Percentiles rank a stretch among this genome's conserved stretches.
Evolutionary conservation across 1,140 invertebrate genomes (phyloP).

Genomic region (Hirudo medicinalis): DNA sequence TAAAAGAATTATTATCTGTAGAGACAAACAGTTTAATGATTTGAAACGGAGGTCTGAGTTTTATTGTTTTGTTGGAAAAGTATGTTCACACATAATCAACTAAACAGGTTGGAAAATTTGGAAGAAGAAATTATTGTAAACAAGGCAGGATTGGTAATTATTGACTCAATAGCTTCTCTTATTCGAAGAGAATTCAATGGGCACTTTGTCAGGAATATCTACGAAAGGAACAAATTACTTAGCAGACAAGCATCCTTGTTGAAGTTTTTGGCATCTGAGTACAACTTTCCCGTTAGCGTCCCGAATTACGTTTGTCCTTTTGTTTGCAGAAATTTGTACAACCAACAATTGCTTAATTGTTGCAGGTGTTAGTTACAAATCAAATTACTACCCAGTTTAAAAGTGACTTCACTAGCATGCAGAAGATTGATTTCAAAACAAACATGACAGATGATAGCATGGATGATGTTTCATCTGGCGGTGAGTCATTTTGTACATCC

Average conservation of each 20-base stretch:
- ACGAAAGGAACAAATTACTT: constrained; percentile 31
- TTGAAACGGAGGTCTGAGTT: constrained; percentile 19
- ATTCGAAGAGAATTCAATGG: constrained; percentile 32
- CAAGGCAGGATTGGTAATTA: constrained; percentile 28
- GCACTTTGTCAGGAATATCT: constrained; percentile 25
- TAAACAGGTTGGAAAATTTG: constrained; percentile 28
- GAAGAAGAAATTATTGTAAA: constrained; percentile 30
- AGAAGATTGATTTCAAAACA: too few species aligned
- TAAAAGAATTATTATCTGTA: neutral
- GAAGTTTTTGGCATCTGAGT: constrained; percentile 31
- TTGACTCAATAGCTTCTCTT: constrained; percentile 34
- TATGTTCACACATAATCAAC: constrained; percentile 23
- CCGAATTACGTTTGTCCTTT: neutral
- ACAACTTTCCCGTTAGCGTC: constrained; percentile 31
- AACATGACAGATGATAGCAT: too few species aligned
- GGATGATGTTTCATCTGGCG: too few species aligned
- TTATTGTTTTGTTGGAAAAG: constrained; percentile 19
- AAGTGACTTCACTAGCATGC: too few species aligned
- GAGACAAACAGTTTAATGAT: constrained; percentile 26
- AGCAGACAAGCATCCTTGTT: constrained; percentile 30
- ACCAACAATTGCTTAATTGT: constrained; percentile 6
- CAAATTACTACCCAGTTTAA: too few species aligned
- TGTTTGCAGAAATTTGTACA: too few species aligned
- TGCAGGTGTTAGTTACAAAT: constrained; percentile 25
- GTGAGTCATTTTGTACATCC: too few species aligned